These are phyloP conservation scores for Mesoligia furuncula DNA, from an alignment of 2,888 invertebrate genomes.

Conservation along the genomic window DNA sequence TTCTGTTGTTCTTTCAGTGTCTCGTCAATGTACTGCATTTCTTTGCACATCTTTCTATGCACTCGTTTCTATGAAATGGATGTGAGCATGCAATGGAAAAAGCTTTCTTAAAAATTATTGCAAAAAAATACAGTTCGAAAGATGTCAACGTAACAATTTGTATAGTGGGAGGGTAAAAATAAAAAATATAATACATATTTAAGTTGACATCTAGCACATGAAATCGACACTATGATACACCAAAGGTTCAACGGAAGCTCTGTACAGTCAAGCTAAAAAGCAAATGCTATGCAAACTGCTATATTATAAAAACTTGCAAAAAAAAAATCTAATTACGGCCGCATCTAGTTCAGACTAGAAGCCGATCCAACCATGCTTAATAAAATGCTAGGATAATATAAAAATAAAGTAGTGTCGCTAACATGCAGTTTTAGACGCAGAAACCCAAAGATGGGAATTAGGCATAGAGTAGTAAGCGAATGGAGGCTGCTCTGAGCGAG, in stretches of 20 bases:
- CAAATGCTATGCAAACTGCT: constrained; percentile 16
- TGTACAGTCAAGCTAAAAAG: constrained; percentile 41
- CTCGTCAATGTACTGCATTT: constrained; percentile 82
- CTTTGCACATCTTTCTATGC: constrained; percentile 89
- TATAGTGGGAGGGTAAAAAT: constrained; percentile 20
- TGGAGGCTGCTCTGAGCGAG: background rate
- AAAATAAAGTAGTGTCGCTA: constrained; percentile 46
- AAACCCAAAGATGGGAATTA: constrained; percentile 5
- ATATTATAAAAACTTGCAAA: background rate
- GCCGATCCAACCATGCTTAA: constrained; percentile 15
- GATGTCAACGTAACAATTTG: constrained; percentile 63
- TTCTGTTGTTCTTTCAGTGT: constrained; percentile 62
- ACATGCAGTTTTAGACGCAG: constrained; percentile 45
- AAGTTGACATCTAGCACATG: constrained; percentile 56
- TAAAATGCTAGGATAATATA: background rate
- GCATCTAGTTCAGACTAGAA: background rate
- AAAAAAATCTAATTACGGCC: background rate
- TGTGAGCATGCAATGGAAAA: constrained; percentile 75
- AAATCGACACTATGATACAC: constrained; percentile 61
- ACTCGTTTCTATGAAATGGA: constrained; percentile 80
- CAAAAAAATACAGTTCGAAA: constrained; percentile 87
- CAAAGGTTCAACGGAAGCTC: constrained; percentile 25
- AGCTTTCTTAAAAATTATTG: constrained; percentile 73
- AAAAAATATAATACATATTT: constrained; percentile 46
- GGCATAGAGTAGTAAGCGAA: constrained; percentile 39